A percentile compares a stretch with the other conserved stretches of the same genome.
Conservation (phyloP, 2,797 vertebrate species). For the Falco novaeseelandiae region DNA sequence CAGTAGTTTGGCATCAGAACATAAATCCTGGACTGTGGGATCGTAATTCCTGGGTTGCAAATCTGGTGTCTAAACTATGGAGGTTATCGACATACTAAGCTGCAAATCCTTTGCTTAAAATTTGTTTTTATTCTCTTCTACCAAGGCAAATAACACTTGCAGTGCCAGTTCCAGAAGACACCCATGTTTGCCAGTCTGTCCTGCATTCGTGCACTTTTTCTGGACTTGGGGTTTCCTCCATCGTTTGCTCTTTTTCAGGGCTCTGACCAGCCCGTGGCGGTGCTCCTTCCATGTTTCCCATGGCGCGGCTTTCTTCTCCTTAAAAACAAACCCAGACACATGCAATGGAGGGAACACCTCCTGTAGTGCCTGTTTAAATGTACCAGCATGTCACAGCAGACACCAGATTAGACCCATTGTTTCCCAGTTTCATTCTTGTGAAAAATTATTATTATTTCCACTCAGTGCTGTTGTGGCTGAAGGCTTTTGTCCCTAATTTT, state of each 20-base stretch:
- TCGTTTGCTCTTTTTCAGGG: not conserved
- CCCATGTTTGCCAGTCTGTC: not conserved
- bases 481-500: not conserved
- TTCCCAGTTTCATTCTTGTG: not conserved
- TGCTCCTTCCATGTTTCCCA: not conserved
- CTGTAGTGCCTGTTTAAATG: not conserved
- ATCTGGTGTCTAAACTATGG: accelerated
- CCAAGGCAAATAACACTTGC: accelerated
- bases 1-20: not conserved
- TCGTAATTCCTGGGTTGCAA: not conserved
- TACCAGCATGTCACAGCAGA: accelerated
- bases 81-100: accelerated
- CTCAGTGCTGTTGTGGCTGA: accelerated
- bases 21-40: not conserved
- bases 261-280: accelerated
- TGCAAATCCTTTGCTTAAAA: not conserved
- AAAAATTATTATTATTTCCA: not conserved
- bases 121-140: not conserved
- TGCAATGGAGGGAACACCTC: not conserved
- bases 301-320: not conserved
- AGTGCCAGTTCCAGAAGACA: not conserved
- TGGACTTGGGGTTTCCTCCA: not conserved
- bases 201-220: not conserved
- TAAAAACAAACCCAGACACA: accelerated
- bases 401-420: accelerated